Percentiles rank a stretch among this genome's conserved stretches.
Evolutionary conservation across 2,113 vertebrate genomes (phyloP).

Genomic region (Microtus oregoni): DNA sequence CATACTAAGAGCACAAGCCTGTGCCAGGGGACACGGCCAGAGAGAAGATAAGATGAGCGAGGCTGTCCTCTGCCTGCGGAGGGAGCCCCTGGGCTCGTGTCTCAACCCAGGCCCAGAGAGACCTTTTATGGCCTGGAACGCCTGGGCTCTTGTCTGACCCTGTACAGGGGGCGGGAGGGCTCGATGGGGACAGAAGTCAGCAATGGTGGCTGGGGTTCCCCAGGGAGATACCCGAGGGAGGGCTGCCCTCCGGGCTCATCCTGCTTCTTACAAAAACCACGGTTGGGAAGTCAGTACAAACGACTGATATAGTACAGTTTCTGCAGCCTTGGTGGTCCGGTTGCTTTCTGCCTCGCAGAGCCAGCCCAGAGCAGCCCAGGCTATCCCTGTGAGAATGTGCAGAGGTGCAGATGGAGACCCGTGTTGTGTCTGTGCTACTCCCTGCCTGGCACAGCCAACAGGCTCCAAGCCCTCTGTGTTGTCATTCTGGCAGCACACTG

Average conservation of each 20-base stretch:
- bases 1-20: neutral
- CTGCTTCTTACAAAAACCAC: neutral
- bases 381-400: fast-evolving
- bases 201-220: neutral
- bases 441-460: fast-evolving
- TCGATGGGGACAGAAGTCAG: neutral
- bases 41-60: neutral
- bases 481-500: fast-evolving
- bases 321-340: neutral
- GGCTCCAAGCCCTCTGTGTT: fast-evolving
- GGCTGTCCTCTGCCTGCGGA: neutral
- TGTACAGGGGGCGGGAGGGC: neutral
- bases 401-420: neutral
- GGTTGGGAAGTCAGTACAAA: neutral
- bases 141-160: neutral
- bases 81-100: neutral
- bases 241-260: neutral
- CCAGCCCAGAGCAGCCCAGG: neutral
- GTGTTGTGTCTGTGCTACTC: fast-evolving
- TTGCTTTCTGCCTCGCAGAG: neutral
- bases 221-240: neutral
- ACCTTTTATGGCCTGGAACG: constrained; percentile 61
- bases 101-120: constrained; percentile 29
- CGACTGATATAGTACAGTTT: fast-evolving
- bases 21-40: neutral